Percentiles rank a stretch among this genome's conserved stretches.
These are phyloP conservation scores for Edolisoma coerulescens DNA, from an alignment of 2,113 vertebrate species.

Conservation along the genomic window DNA sequence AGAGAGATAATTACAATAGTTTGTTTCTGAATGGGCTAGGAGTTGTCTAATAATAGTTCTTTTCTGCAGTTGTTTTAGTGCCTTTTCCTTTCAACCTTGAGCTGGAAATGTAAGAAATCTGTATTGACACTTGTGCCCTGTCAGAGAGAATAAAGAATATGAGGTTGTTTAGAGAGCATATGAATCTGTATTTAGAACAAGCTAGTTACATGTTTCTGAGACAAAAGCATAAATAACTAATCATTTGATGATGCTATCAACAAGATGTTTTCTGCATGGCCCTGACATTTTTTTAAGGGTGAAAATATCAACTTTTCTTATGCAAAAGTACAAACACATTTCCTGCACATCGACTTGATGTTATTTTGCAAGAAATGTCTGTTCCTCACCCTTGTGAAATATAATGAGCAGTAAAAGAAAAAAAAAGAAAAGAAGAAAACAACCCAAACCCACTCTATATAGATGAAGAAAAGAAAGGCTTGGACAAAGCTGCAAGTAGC, in stretches of 20 bases:
- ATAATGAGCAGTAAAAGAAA: not conserved
- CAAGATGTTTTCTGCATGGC: not conserved
- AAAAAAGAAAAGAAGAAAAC: not conserved
- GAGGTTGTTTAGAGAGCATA: not conserved
- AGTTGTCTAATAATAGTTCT: not conserved
- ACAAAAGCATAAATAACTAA: not conserved
- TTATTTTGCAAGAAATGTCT: not conserved
- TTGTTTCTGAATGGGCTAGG: not conserved
- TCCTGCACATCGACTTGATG: not conserved
- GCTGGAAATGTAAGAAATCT: not conserved
- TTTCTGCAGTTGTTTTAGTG: not conserved
- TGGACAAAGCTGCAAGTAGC: not conserved
- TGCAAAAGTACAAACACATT: not conserved
- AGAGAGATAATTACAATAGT: not conserved
- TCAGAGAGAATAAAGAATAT: not conserved
- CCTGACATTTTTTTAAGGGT: not conserved
- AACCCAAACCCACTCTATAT: rapidly evolving
- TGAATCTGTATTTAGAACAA: not conserved
- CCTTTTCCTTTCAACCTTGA: not conserved
- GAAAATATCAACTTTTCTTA: not conserved
- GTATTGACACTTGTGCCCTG: not conserved
- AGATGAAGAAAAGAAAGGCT: not conserved
- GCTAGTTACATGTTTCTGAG: not conserved
- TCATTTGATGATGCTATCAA: not conserved
- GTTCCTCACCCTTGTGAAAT: not conserved